Evolutionary conservation across 1,140 invertebrate genomes (phyloP).

Genomic region (Tetramorium parvispinum): DNA sequence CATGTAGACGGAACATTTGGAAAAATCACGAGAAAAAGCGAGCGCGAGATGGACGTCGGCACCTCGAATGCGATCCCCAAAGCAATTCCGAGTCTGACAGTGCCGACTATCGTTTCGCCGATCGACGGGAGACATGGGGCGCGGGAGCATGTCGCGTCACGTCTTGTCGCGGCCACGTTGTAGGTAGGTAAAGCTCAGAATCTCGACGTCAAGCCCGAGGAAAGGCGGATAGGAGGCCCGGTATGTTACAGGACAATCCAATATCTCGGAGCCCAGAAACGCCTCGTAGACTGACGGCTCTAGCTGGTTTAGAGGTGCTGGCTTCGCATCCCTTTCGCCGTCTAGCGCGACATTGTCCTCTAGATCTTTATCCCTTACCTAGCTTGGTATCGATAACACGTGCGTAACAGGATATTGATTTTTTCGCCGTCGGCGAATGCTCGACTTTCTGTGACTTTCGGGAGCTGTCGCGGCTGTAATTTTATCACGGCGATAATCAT

Average conservation of each 20-base stretch:
- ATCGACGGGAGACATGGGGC: conserved; percentile 46
- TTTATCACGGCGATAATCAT: background rate
- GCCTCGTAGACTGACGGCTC: conserved; percentile 66
- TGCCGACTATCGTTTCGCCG: conserved; percentile 51
- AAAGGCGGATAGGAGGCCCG: conserved; percentile 58
- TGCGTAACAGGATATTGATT: background rate
- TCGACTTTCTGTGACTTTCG: background rate
- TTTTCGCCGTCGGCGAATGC: background rate
- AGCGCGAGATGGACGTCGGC: conserved; percentile 38
- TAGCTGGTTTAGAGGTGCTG: conserved; percentile 47
- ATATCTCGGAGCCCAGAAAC: conserved; percentile 69
- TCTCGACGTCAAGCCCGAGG: conserved; percentile 50
- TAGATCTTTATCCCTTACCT: conserved; percentile 39
- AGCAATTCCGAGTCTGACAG: conserved; percentile 72
- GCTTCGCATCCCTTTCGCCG: conserved; percentile 53
- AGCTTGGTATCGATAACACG: conserved; percentile 20
- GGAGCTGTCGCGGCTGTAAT: background rate
- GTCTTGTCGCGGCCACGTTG: conserved; percentile 56
- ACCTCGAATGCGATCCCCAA: conserved; percentile 61
- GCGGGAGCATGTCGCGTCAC: conserved; percentile 57
- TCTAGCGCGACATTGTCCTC: conserved; percentile 57
- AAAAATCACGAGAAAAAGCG: conserved; percentile 7
- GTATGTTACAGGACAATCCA: conserved; percentile 76
- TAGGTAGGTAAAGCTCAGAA: conserved; percentile 60
- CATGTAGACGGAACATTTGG: conserved; percentile 41